Evolutionary conservation across 92 coral and sea anemone species (phyloP), one percentile per base, ranked within the genome.

Genomic region (Isaurus tuberculatus): DNA sequence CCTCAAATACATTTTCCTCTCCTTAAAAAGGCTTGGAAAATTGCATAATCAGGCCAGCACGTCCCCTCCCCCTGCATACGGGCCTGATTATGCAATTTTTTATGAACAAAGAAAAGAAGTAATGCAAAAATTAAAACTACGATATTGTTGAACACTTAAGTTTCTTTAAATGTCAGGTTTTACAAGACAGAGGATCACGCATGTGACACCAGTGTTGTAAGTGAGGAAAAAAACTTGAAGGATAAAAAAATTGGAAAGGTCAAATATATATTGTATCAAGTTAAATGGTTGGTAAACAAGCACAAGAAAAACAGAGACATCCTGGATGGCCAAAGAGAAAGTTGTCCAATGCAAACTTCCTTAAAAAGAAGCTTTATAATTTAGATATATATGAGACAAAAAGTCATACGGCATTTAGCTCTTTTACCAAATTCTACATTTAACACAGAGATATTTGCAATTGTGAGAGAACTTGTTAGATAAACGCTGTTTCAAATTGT

Each of bases 111-210:
- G 11, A 44, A 10, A 7, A 10, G 16, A 44, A 44, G 16, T 44
- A 11, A 10, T 44, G 10, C 1, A 14, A 0, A 10, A 8, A 36
- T 32, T 28, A 69, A 32, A 3, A 0, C 44, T 36, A 15, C 6
- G 4, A 4, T 34, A 14, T 31, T 14, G 15, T 31, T 29, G 16
- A 4, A 8, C 6, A 0, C 30, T 16, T 46, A 5, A 2, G 14
- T 1, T 46, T 13, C 30, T 73, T 30, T 48, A 53, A 43, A 16
- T 27, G 2, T 28, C 44, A 74, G 80, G 80, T 74, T 74, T 74
- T 74, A 53, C 80, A 74, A 74, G 80, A 74, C 80, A 74, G 80
- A 74, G 80, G 80, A 28, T 74, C 80, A 2, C 80, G 80, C 2
- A 74, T 74, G 80, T 74, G 80, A 74, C 58, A 30, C 28, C 32